phyloP scores from a whole-genome alignment of 1,140 invertebrate genomes.

The Drosophila sproati region DNA sequence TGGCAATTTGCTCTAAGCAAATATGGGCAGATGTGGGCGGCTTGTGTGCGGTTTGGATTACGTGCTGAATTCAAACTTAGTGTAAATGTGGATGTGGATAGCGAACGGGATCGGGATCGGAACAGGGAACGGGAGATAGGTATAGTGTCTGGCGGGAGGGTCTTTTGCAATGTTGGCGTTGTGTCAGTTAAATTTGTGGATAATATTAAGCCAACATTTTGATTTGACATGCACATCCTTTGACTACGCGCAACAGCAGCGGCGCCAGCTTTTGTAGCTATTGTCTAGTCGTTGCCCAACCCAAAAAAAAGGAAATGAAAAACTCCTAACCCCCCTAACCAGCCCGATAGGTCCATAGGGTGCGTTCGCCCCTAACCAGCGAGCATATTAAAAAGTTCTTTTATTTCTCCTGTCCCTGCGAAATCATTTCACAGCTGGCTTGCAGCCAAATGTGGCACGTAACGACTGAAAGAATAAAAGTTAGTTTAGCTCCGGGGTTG shows the following conservation, averaged over 20 bases:
- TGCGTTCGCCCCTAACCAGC: conserved; percentile 8
- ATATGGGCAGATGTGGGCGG: conserved; percentile 57
- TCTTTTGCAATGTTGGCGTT: background rate
- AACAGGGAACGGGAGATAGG: background rate
- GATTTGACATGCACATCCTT: conserved; percentile 64
- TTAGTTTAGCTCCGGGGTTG: background rate
- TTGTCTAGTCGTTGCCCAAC: conserved; percentile 57
- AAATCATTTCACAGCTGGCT: conserved; percentile 56
- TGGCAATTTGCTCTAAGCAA: conserved; percentile 57
- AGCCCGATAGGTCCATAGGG: background rate
- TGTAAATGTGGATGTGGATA: too few species aligned
- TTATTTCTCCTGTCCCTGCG: conserved; percentile 47
- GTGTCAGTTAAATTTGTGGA: conserved; percentile 65
- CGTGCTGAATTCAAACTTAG: conserved; percentile 49
- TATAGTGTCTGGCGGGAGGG: background rate
- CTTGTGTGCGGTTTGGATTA: conserved; percentile 49
- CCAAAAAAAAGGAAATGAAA: background rate
- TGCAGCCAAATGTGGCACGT: conserved; percentile 59
- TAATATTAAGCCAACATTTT: conserved; percentile 77
- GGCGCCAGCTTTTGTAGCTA: conserved; percentile 60
- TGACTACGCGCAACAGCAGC: background rate
- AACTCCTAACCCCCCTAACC: background rate
- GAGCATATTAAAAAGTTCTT: conserved; percentile 70
- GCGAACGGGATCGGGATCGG: too few species aligned
- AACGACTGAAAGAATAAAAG: conserved; percentile 6